Base-by-base conservation (phyloP, 1,140 invertebrate species). In the Archivesica marissinica region DNA sequence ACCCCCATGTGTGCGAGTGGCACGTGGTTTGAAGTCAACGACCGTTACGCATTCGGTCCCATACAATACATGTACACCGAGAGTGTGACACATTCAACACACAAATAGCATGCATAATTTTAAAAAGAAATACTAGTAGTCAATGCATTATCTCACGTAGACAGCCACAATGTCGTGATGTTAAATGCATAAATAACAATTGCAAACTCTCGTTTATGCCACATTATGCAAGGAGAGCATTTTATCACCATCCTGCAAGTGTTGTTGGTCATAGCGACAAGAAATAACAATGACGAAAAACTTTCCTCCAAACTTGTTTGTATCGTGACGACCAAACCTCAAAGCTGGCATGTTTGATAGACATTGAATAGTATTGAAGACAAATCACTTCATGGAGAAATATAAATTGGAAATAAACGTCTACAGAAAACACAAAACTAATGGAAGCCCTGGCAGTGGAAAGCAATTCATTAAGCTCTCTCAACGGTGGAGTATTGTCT, bases 321-420 rank as follows among this genome's bases (percentile, higher is more conserved):
- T 52, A 52, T 52, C 50, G 50, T 52, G 50, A 52, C 50, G 50
- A 52, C 50, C 6, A 20, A 52, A 52, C 3, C 17, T 52, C 50
- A 52, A 52, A 52, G 50, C 25, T n/a, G 50, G 23, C 50, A 52
- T 20, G 50, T 52, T 52, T 52, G 50, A 52, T 52, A 52, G 50
- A 52, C 50, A 52, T 52, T 23, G 23, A 52, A 52, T 52, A 52
- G 50, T 52, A 52, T 20, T 20, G 50, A 52, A 52, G 50, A 52
- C 17, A 66, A 66, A 35, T 66, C 61, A 35, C 61, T 52, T 52
- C 61, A 30, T 39, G 35, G 33, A 66, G 61, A 30, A n/a, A 74
- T 38, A 77, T 77, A 77, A 77, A 77, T 77, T 77, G 50, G 75
- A 54, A 77, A 54, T 59, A 77, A 77, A 77, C 52, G 54, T 77